Evolutionary conservation across 2,888 invertebrate genomes (phyloP), one percentile per base, ranked within the genome.

Genomic region (Drosophila paucipuncta): DNA sequence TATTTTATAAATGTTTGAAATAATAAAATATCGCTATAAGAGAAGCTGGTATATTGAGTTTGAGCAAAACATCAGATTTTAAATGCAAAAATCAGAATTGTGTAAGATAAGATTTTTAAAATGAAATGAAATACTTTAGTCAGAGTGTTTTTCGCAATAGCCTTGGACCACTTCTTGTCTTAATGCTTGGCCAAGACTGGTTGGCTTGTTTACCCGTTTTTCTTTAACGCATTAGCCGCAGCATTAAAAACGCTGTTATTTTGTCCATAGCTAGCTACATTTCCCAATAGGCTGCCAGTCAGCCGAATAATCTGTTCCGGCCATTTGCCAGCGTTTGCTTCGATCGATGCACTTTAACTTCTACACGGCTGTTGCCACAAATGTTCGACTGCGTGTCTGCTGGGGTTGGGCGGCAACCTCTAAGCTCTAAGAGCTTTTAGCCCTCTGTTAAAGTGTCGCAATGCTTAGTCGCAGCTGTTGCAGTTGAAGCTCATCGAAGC

Each of bases 371-470:
- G 7, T 60, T 62, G 41, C 76, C 71, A 62, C 76, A 74, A 67
- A 39, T 68, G 57, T 13, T 39, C 2, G 13, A 59, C 54, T 25
- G 16, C 53, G 43, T 35, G 30, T 49, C 22, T 47, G 25, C 25
- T 59, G 50, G 39, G 18, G 30, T 11, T 22, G 61, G 50, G 49
- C 11, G 30, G 62, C 66, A 68, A 75, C 63, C 71, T 76, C 76
- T 31, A 67, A 66, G 67, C 53, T 57, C 25, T 30, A 74, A 63
- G 59, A 76, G 82, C 82, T 22, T 58, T 58, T 25, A 43, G 31
- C 73, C 80, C 70, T 72, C 31, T 53, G 66, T 50, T 67, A 62
- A 89, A 80, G 86, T 85, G 89, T 89, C 76, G 89, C 89, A 85
- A 87, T 78, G 37, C 37, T 71, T 58, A 72, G 66, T 70, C 49